These are phyloP conservation scores for Protonemura montana DNA, from an alignment of 2,888 invertebrate species.

Conservation along the genomic window DNA sequence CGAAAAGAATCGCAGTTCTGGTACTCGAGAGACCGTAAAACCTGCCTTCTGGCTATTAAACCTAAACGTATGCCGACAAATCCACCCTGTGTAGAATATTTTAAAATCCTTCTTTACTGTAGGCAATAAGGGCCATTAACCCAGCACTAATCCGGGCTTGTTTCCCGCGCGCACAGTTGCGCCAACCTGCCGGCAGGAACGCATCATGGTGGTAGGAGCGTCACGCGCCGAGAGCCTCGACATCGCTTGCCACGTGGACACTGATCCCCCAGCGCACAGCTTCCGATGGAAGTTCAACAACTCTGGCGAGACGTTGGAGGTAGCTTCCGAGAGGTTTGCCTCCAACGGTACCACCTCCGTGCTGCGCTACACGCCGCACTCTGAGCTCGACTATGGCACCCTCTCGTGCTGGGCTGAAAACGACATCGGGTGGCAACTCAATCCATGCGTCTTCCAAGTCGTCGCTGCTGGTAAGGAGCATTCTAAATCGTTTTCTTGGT, in stretches of 20 bases:
- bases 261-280: constrained; percentile 87
- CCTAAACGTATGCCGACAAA: too few relatives aligned
- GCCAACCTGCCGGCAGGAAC: constrained; percentile 80
- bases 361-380: constrained; percentile 65
- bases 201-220: constrained; percentile 85
- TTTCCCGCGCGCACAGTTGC: constrained; percentile 68
- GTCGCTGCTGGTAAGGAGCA: constrained; percentile 77
- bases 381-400: constrained; percentile 84
- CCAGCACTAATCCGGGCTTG: neutral
- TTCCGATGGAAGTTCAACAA: constrained; percentile 96
- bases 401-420: constrained; percentile 87
- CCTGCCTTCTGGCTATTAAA: too few relatives aligned
- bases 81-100: too few relatives aligned
- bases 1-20: too few relatives aligned
- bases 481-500: neutral
- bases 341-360: constrained; percentile 76
- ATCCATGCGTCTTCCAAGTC: constrained; percentile 88
- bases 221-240: constrained; percentile 86
- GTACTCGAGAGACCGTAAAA: too few relatives aligned
- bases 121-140: neutral
- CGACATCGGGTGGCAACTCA: constrained; percentile 80
- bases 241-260: constrained; percentile 88
- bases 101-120: too few relatives aligned
- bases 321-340: constrained; percentile 76
- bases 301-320: constrained; percentile 87